These are phyloP conservation scores for Paracentrotus lividus DNA, from an alignment of 53 echinoderm and acorn worm genomes.

Conservation along the genomic window DNA sequence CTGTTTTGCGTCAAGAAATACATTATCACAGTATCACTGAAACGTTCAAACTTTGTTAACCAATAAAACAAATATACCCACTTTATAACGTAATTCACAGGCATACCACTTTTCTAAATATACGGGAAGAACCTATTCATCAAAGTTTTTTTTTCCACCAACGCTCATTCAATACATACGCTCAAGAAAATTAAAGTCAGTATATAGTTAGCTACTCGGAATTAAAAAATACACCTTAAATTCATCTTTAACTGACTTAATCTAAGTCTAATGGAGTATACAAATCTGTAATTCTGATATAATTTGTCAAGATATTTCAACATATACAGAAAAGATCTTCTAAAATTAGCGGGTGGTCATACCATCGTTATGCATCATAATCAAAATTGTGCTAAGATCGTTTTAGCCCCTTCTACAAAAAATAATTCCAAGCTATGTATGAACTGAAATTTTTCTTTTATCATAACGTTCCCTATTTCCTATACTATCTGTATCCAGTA, in stretches of 20 bases:
- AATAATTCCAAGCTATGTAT: neutral
- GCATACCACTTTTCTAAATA: neutral
- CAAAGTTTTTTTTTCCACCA: neutral
- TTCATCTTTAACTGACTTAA: neutral
- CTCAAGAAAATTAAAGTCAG: neutral
- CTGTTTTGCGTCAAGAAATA: too few relatives aligned
- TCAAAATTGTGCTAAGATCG: too few relatives aligned
- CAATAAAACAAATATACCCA: too few relatives aligned
- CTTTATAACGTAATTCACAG: neutral
- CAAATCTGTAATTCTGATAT: neutral
- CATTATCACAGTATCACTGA: too few relatives aligned
- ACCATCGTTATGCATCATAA: too few relatives aligned
- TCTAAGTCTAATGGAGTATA: neutral
- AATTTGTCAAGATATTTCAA: neutral
- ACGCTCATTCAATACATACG: neutral
- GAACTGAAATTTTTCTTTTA: neutral
- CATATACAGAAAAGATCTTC: neutral
- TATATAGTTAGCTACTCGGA: neutral
- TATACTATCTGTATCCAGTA: too few relatives aligned
- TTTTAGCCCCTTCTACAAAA: neutral
- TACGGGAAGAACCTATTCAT: neutral
- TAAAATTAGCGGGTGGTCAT: neutral
- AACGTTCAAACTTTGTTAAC: too few relatives aligned
- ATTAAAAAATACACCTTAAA: neutral
- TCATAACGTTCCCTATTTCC: neutral